These are phyloP conservation scores for Todiramphus chloris DNA, from an alignment of 2,113 vertebrate genomes.

Conservation along the genomic window DNA sequence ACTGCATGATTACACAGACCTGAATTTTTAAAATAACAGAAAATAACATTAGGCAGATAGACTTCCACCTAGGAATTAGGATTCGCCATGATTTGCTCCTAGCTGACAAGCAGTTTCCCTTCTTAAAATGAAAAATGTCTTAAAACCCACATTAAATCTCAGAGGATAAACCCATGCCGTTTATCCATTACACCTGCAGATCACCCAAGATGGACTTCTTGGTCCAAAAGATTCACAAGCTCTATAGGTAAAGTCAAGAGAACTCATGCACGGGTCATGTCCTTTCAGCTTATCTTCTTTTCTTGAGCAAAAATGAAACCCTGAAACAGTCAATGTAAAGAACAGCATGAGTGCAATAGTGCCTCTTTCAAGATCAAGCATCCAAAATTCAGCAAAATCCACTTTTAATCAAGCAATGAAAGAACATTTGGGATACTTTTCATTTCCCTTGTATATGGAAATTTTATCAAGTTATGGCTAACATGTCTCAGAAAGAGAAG, in stretches of 20 bases:
- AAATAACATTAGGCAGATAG: not conserved
- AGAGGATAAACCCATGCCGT: not conserved
- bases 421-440: not conserved
- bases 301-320: not conserved
- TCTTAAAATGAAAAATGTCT: not conserved
- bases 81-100: not conserved
- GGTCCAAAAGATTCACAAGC: not conserved
- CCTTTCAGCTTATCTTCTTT: not conserved
- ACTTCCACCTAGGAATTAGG: not conserved
- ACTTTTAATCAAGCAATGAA: not conserved
- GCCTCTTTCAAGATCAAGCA: not conserved
- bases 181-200: not conserved
- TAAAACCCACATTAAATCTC: not conserved
- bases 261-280: not conserved
- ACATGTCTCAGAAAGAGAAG: not conserved
- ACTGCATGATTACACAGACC: not conserved
- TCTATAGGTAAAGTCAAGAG: not conserved
- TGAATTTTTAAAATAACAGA: not conserved
- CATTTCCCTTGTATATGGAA: not conserved
- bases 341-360: not conserved
- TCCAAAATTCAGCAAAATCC: not conserved
- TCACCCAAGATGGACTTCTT: not conserved
- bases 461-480: not conserved
- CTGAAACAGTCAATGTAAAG: not conserved
- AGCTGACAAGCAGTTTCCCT: not conserved